Conservation (phyloP, 2,888 invertebrate species). For the Vesta saturnalis region DNA sequence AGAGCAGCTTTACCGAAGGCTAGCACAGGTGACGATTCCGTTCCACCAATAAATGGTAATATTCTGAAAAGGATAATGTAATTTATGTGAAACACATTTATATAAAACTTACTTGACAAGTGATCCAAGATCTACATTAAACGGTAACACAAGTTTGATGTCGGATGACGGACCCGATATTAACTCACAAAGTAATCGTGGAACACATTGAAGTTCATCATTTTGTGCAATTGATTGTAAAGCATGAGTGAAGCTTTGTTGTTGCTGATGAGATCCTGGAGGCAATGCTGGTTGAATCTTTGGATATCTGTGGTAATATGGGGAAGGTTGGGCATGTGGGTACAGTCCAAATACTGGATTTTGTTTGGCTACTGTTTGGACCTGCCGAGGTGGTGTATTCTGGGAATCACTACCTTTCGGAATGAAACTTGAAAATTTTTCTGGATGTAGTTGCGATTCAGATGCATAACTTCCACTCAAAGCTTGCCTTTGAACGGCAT, state of each 20-base stretch:
- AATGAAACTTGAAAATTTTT: slow-evolving; percentile 32
- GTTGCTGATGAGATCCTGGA: slow-evolving; percentile 14
- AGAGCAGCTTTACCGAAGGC: slow-evolving; percentile 80
- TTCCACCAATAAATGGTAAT: slow-evolving; percentile 67
- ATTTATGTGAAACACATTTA: slow-evolving; percentile 9
- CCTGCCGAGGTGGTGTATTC: not conserved
- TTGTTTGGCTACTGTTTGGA: not conserved
- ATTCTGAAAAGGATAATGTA: slow-evolving; percentile 59
- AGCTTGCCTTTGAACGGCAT: slow-evolving; percentile 21
- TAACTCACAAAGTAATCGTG: slow-evolving; percentile 81
- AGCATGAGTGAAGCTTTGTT: slow-evolving; percentile 60
- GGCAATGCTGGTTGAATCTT: slow-evolving; percentile 5
- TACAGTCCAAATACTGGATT: not conserved
- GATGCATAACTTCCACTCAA: not conserved
- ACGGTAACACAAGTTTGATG: slow-evolving; percentile 53
- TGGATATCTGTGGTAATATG: not conserved
- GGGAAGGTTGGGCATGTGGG: not conserved
- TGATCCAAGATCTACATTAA: slow-evolving; percentile 65
- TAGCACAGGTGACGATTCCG: slow-evolving; percentile 71
- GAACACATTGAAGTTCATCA: slow-evolving; percentile 83
- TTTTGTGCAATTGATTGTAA: slow-evolving; percentile 72
- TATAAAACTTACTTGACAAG: slow-evolving; percentile 68
- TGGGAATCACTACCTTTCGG: not conserved
- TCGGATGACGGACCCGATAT: slow-evolving; percentile 67
- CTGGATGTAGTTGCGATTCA: slow-evolving; percentile 25